Percentiles rank a stretch among this genome's conserved stretches.
Conservation (phyloP, 1,140 invertebrate species). For the Leguminivora glycinivorella region DNA sequence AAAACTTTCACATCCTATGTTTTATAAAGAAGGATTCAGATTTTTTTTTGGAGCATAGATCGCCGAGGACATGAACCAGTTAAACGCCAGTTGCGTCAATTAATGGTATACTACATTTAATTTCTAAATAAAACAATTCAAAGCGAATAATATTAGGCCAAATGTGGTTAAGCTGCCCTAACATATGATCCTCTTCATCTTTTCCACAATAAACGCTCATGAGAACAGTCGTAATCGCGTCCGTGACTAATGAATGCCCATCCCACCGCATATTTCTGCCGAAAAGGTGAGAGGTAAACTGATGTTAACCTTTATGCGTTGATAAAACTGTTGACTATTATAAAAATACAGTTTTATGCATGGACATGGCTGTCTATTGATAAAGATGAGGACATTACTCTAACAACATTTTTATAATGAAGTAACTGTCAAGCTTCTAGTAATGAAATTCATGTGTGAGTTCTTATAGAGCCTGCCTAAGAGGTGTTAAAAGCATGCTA, state of each 20-base stretch:
- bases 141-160: neutral
- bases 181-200: neutral
- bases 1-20: no score
- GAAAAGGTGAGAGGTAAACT: neutral
- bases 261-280: neutral
- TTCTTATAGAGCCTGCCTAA: no score
- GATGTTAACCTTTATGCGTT: neutral
- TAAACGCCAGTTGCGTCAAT: no score
- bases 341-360: neutral
- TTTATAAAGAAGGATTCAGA: no score
- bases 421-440: neutral
- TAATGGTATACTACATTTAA: no score
- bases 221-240: neutral
- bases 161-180: neutral
- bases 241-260: neutral
- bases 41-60: no score
- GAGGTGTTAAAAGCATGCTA: neutral
- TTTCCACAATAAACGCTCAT: conserved; percentile 2
- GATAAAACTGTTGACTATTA: neutral
- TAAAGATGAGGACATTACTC: no score
- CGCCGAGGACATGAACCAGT: no score
- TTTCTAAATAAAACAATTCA: neutral
- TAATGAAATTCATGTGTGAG: no score
- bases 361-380: no score
- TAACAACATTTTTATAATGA: no score